Conservation (phyloP, 2,113 vertebrate genomes). For the Coregonus clupeaformis region DNA sequence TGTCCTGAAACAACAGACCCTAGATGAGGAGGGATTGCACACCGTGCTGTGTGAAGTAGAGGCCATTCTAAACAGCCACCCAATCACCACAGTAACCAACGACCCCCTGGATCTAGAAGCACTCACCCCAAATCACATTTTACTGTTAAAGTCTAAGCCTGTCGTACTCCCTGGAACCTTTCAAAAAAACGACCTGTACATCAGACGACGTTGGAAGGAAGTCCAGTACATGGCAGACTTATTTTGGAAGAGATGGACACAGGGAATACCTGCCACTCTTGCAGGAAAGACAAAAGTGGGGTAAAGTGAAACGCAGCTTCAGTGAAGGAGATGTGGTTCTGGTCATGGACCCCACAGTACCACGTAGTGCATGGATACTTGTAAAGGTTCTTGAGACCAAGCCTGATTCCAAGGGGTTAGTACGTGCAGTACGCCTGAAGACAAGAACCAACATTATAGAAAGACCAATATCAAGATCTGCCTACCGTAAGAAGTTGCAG, state of each 20-base stretch:
- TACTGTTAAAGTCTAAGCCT: neutral
- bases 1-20: neutral
- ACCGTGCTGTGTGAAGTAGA: neutral
- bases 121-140: constrained; percentile 3
- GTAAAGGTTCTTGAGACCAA: no score
- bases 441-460: no score
- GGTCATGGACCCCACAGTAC: neutral
- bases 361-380: neutral
- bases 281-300: neutral
- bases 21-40: neutral
- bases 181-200: neutral
- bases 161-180: neutral
- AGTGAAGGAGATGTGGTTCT: neutral
- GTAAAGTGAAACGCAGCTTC: neutral
- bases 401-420: no score
- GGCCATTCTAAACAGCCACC: no score
- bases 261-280: neutral
- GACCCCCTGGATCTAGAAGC: neutral
- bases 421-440: no score
- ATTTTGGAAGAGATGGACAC: neutral
- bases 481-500: no score
- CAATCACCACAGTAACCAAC: no score
- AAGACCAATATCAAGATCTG: no score
- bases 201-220: neutral
- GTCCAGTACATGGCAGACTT: neutral